phyloP scores from a whole-genome alignment of 2,888 invertebrate species.

The Macrosoma leucophasiata region DNA sequence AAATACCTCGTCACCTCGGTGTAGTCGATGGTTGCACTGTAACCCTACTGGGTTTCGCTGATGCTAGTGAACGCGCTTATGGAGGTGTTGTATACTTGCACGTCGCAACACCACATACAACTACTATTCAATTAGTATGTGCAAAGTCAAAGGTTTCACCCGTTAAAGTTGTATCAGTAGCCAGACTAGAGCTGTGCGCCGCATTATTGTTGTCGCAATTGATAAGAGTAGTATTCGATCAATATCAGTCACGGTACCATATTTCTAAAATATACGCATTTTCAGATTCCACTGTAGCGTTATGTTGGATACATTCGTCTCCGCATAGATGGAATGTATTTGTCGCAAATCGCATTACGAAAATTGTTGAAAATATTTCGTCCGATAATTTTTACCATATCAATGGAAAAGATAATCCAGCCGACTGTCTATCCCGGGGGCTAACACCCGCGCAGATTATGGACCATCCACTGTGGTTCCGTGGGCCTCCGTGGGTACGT shows the following conservation, averaged over 20 bases:
- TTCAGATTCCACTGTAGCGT: background rate
- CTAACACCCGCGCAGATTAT: constrained; percentile 2
- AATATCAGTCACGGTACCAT: background rate
- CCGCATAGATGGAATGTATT: constrained; percentile 4
- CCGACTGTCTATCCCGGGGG: constrained; percentile 6
- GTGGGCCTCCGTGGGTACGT: background rate
- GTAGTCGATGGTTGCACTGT: background rate
- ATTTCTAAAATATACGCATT: constrained; percentile 4
- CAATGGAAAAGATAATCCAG: background rate
- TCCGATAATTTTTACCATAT: constrained; percentile 2
- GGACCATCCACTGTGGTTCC: constrained; percentile 11
- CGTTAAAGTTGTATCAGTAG: background rate
- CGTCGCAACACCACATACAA: background rate
- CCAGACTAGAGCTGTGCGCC: background rate
- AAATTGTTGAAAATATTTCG: constrained; percentile 1
- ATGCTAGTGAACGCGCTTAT: constrained; percentile 1
- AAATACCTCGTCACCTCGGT: background rate
- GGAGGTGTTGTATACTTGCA: background rate
- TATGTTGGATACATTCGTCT: background rate
- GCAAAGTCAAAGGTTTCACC: background rate
- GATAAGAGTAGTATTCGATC: background rate
- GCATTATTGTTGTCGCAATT: too few relatives aligned
- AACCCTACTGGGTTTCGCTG: background rate
- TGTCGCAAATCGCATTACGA: constrained; percentile 5
- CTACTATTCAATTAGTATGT: background rate